Percentiles rank a stretch among this genome's conserved stretches.
Evolutionary conservation across 2,888 invertebrate genomes (phyloP).

Genomic region (Napeogenes sylphis): DNA sequence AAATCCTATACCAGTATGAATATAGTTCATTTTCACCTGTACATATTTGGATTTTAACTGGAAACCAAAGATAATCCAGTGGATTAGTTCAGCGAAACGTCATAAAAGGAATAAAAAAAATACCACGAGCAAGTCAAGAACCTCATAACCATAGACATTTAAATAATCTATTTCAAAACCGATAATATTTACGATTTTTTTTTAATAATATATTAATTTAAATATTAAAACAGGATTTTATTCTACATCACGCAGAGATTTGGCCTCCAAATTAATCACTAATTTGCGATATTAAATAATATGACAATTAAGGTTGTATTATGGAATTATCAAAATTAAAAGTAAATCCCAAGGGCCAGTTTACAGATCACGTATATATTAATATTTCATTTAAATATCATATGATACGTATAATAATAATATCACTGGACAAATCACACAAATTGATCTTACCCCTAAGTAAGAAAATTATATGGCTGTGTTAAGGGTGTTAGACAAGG

Average conservation of each 20-base stretch:
- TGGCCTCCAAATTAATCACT: conserved; percentile 1
- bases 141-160: conserved; percentile 13
- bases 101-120: conserved; percentile 57
- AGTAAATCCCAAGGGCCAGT: too few relatives aligned
- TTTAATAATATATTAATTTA: conserved; percentile 1
- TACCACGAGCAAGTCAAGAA: conserved; percentile 51
- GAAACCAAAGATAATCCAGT: conserved; percentile 64
- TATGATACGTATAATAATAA: too few relatives aligned
- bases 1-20: conserved; percentile 29
- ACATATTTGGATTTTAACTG: conserved; percentile 48
- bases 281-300: neutral
- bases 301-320: neutral
- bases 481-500: too few relatives aligned
- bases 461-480: too few relatives aligned
- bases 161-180: conserved; percentile 1
- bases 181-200: conserved; percentile 5
- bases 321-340: too few relatives aligned
- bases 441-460: too few relatives aligned
- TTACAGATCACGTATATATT: too few relatives aligned
- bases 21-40: conserved; percentile 14
- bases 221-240: conserved; percentile 1
- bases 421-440: too few relatives aligned
- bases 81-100: conserved; percentile 66
- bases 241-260: neutral
- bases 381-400: too few relatives aligned